Base-by-base conservation (phyloP, 2,797 vertebrate species). In the Trematocara caparti region DNA sequence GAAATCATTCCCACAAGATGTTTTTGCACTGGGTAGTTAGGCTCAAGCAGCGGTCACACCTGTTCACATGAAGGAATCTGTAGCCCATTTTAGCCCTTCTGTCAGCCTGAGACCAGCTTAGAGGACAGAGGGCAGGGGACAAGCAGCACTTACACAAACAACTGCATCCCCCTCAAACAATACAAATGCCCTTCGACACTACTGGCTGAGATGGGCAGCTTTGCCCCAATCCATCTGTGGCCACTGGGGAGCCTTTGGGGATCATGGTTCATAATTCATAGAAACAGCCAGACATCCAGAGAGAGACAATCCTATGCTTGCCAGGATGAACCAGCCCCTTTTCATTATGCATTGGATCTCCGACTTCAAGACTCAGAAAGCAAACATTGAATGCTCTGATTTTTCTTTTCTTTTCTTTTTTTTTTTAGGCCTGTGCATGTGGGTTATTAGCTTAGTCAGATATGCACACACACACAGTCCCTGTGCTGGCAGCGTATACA, bases 201-300 rank as follows among this genome's bases (percentile, higher is more conserved):
- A 49, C 83, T 62, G 78, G 64, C 87, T 81, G 74, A 88, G 92
- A 79, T 75, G 78, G 88, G 79, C 89, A 76, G 86, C 91, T 84
- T 83, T 89, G 40, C 88, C 84, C 81, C 83, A 88, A 90, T 92
- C 89, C 92, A 93, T 92, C 90, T 89, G 82, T 77, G 85, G 92
- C 78, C 86, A 75, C 85, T 66, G 73, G 88, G 90, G 88, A 90
- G 91, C 91, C 87, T 80, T 80, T 76, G 82, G 91, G 91, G 94
- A 90, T 94, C 88, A 85, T 86, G 80, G 89, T 96, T 95, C 93
- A 96, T 96, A 96, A 96, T 96, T 96, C 93, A 96, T 95, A 87
- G 89, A 86, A 51, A 76, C 76, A 87, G 83, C 84, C 89, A 95
- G 94, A 94, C 93, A 84, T 91, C 86, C 87, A 80, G 75, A 87